Percentiles rank a stretch among this genome's conserved stretches.
phyloP scores from a whole-genome alignment of 2,797 vertebrate species.

The Chanos chanos region DNA sequence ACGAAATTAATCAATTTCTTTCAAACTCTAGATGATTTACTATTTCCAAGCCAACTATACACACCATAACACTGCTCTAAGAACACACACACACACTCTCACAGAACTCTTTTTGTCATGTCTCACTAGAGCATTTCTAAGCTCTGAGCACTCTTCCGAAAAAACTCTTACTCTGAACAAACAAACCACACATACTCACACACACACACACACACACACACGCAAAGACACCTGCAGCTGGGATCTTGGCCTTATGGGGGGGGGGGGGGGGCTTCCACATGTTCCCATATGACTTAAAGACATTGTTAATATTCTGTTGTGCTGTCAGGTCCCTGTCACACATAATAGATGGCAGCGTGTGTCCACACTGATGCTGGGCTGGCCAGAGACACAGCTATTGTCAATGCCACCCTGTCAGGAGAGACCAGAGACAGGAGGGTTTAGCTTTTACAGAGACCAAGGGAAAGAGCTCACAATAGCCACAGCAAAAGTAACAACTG shows the following conservation, averaged over 20 bases:
- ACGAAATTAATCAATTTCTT: not conserved
- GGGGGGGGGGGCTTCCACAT: constrained; percentile 33
- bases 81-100: too few species aligned
- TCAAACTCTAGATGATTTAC: not conserved
- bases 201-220: constrained; percentile 5
- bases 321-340: constrained; percentile 54
- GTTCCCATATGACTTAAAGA: constrained; percentile 47
- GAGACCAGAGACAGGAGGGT: constrained; percentile 21
- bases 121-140: too few species aligned
- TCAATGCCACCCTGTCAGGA: constrained; percentile 21
- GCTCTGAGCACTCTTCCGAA: too few species aligned
- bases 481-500: too few species aligned
- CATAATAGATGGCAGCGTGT: constrained; percentile 55
- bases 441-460: too few species aligned
- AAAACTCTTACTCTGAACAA: not conserved
- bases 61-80: too few species aligned
- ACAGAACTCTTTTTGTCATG: too few species aligned
- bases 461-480: too few species aligned
- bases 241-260: constrained; percentile 20
- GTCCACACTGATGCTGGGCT: constrained; percentile 28
- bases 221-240: constrained; percentile 44
- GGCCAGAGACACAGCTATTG: constrained; percentile 27
- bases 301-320: constrained; percentile 49
- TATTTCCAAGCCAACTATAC: too few species aligned
- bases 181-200: constrained; percentile 28